Evolutionary conservation across 1,140 invertebrate species (phyloP), one percentile per base, ranked within the genome.

Genomic region (Euura lappo): DNA sequence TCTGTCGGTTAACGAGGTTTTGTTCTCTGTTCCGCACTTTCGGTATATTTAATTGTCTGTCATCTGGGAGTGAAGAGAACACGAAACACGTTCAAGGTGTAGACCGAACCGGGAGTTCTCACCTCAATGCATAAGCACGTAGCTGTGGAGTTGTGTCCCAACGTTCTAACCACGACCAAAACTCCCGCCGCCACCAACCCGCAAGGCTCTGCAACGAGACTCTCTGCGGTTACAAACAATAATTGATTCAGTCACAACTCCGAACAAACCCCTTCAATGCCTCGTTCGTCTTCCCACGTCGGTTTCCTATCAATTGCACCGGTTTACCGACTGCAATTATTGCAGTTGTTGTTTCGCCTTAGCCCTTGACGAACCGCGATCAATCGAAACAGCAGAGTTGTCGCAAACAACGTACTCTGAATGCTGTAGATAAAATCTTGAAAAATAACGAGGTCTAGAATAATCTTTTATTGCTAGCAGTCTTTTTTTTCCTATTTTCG

Each of bases 291-390:
- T 13, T 42, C 8, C 66, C 44, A 10, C 13, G 44, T 44, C 11
- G 13, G 66, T 44, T 28, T 68, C 42, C 66, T 68, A 68, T 68
- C 66, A 68, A 68, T 68, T 44, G 66, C 66, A 28, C 28, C 10
- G 77, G 77, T 75, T 71, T 79, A 80, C 79, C 77, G 80, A 80
- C 76, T 77, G 79, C 80, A 80, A 80, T 80, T 80, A 77, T 80
- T 80, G 75, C 77, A 73, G 79, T 75, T 76, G 79, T 80, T 77
- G 79, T 79, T 80, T 80, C 74, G 77, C 77, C n/a, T n/a, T n/a
- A n/a, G n/a, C 10, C 13, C 3, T 8, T 8, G 13, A 60, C 51
- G 51, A 60, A 60, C 51, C 51, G 51, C 51, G 51, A 60, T 60
- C 51, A n/a, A 60, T 60, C 8, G 6, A 60, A 60, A 60, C 51